Evolutionary conservation across 2,113 vertebrate genomes (phyloP).

Genomic region (Bubo blakistoni): DNA sequence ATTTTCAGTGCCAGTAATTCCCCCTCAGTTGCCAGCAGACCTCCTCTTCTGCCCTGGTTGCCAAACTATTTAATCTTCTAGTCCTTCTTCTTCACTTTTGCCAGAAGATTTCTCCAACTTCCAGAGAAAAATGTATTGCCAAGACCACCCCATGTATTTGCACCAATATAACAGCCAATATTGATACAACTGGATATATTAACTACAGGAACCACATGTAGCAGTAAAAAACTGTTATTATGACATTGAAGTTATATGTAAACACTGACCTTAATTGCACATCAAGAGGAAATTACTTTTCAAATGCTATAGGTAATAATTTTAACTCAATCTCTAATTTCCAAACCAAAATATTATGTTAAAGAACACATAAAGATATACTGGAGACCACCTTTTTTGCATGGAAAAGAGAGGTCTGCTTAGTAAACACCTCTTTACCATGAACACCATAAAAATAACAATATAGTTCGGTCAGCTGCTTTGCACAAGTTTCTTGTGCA

Average conservation of each 20-base stretch:
- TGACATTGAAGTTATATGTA: conserved; percentile 26
- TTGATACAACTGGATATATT: conserved; percentile 35
- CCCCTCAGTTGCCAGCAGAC: background rate
- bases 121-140: background rate
- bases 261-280: conserved; percentile 39
- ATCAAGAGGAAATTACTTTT: conserved; percentile 61
- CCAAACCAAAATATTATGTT: background rate
- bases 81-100: background rate
- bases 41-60: background rate
- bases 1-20: background rate
- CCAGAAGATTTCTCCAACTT: background rate
- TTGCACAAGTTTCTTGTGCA: fast-evolving
- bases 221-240: conserved; percentile 34
- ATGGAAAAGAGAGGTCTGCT: background rate
- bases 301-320: conserved; percentile 9
- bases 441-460: background rate
- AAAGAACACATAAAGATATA: background rate
- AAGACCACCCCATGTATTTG: background rate
- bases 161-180: background rate
- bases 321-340: conserved; percentile 28
- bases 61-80: background rate
- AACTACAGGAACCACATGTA: conserved; percentile 18
- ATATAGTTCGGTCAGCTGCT: background rate
- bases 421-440: background rate
- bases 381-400: background rate